Base-by-base conservation (phyloP, 2,797 vertebrate species). In the Agapornis canus region DNA sequence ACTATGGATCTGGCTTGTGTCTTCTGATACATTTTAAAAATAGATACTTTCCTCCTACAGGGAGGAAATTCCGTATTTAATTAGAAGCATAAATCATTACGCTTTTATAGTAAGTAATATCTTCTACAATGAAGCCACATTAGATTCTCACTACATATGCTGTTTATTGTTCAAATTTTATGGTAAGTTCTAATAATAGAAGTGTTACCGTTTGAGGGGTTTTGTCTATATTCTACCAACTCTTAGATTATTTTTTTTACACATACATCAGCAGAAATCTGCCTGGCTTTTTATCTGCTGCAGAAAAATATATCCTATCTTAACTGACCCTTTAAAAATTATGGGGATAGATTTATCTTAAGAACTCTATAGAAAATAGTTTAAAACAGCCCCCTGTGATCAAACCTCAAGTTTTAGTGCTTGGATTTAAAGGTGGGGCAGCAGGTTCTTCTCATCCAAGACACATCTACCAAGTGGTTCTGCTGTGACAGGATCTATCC, bases 71-170 rank as follows among this genome's bases (percentile, higher is more conserved):
- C 40, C 42, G 23, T 60, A 82, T 93, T 92, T 94, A 96, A 97
- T 92, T 86, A 75, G 72, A 86, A 81, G 68, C 60, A 90, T 94
- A 92, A 96, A 94, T 95, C 89, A 92, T 88, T 91, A 49, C 1
- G 1, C 39, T 92, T 94, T 91, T 88, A 91, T 64, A 89, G 71
- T 91, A 61, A 85, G 79, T 35, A 87, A 81, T 83, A 87, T 60
- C 72, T 82, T 82, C 72, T 81, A 77, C 49, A 90, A 42, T 54
- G 79, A 89, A 97, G 89, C 31, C 39, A 65, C 31, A 87, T 92
- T 79, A 68, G 65, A 71, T 95, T 89, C 65, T 90, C 60, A 82
- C 70, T 88, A 71, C 54, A 79, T 64, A 75, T 26, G 37, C 43
- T 71, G 59, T 84, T 95, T 86, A 79, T 76, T 86, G 87, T 82